Evolutionary conservation across 2,888 invertebrate genomes (phyloP).

Genomic region (Noctua fimbriata): DNA sequence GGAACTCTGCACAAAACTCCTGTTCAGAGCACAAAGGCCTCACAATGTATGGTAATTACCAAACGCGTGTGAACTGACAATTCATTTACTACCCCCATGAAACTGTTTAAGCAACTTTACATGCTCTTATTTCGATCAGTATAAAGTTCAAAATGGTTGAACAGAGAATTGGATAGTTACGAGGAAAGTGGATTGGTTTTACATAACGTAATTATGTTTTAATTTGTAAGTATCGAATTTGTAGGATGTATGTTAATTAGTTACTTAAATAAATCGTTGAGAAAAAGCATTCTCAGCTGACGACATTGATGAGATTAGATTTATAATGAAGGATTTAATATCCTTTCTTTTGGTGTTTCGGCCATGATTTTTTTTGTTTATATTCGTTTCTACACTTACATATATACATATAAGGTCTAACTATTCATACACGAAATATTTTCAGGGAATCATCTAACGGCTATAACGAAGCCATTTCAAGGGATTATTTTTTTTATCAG

Average conservation of each 20-base stretch:
- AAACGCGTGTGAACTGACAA: slow-evolving; percentile 47
- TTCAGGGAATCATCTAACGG: too few species aligned
- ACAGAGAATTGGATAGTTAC: background rate
- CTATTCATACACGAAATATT: too few species aligned
- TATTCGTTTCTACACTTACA: too few species aligned
- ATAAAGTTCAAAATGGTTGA: slow-evolving; percentile 13
- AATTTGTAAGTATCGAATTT: slow-evolving; percentile 54
- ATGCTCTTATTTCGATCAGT: background rate
- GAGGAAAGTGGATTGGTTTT: background rate
- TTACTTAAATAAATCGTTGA: slow-evolving; percentile 1
- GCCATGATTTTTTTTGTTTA: too few species aligned
- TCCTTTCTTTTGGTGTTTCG: background rate
- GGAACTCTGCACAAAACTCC: slow-evolving; percentile 69
- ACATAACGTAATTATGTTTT: slow-evolving; percentile 24
- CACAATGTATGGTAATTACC: slow-evolving; percentile 75
- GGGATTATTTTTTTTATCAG: too few species aligned
- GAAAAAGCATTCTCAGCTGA: background rate
- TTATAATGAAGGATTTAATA: background rate
- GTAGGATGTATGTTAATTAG: slow-evolving; percentile 28
- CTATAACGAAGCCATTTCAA: too few species aligned
- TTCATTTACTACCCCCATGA: slow-evolving; percentile 15
- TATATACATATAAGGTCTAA: too few species aligned
- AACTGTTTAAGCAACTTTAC: background rate
- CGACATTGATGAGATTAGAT: background rate
- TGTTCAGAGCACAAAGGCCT: slow-evolving; percentile 71